phyloP scores from a whole-genome alignment of 2,888 invertebrate species.

The Drosophila mulleri region DNA sequence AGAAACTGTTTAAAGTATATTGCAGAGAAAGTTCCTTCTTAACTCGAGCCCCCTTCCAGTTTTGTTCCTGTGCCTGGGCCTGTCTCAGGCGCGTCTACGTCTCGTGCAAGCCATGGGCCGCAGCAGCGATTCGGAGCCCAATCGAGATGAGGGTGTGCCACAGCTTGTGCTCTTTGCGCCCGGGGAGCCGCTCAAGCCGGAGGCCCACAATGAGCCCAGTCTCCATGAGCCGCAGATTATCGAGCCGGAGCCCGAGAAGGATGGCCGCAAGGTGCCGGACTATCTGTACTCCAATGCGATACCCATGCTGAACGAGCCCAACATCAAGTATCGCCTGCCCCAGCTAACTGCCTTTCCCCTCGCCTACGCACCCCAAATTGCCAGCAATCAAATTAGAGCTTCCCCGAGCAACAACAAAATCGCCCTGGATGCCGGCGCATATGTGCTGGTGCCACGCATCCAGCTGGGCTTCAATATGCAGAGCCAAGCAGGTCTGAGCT shows the following conservation, averaged over 20 bases:
- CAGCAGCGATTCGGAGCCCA: constrained; percentile 32
- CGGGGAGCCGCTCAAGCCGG: constrained; percentile 47
- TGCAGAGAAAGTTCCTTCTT: neutral
- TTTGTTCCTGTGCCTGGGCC: constrained; percentile 40
- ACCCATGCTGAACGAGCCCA: constrained; percentile 73
- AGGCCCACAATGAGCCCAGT: constrained; percentile 36
- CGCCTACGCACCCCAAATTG: constrained; percentile 58
- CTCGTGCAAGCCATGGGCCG: constrained; percentile 52
- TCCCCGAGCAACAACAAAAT: constrained; percentile 40
- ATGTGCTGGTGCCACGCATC: constrained; percentile 65
- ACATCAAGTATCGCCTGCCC: constrained; percentile 74
- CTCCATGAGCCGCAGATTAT: constrained; percentile 63
- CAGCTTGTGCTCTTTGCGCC: constrained; percentile 71
- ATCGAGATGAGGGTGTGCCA: constrained; percentile 27
- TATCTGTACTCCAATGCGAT: constrained; percentile 77
- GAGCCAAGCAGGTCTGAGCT: constrained; percentile 65
- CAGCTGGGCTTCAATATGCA: constrained; percentile 79
- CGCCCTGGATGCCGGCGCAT: constrained; percentile 37
- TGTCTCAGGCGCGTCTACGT: constrained; percentile 39
- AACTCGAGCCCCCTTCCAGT: constrained; percentile 1
- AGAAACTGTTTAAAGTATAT: neutral
- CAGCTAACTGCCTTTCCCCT: constrained; percentile 65
- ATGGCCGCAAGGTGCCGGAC: constrained; percentile 77
- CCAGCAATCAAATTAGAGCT: constrained; percentile 23
- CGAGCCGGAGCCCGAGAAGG: constrained; percentile 61